Conservation (phyloP, 2,888 invertebrate species). For the Pristionchus mayeri region DNA sequence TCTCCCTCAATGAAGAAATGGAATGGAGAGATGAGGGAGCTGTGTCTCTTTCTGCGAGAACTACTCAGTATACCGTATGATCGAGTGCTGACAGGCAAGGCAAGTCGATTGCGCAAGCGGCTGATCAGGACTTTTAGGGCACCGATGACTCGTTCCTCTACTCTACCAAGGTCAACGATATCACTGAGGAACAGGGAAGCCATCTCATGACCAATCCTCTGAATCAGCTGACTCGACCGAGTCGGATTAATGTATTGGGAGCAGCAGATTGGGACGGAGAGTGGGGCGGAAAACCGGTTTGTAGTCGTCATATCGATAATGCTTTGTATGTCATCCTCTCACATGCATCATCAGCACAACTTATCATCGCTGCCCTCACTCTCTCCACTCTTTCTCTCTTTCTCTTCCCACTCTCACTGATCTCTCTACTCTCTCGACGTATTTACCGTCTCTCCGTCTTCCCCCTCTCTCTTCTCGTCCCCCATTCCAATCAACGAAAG, state of each 20-base stretch:
- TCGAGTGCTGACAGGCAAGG: neutral
- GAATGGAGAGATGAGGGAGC: neutral
- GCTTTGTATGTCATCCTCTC: slow-evolving; percentile 23
- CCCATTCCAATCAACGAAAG: slow-evolving; percentile 39
- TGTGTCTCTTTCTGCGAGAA: slow-evolving; percentile 3
- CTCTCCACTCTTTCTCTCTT: neutral
- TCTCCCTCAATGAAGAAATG: slow-evolving; percentile 20
- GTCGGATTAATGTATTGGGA: slow-evolving; percentile 24
- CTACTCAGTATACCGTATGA: slow-evolving; percentile 34
- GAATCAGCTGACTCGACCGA: neutral
- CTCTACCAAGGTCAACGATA: slow-evolving; percentile 19
- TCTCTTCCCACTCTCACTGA: neutral
- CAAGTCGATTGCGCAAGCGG: slow-evolving; percentile 24
- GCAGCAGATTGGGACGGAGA: slow-evolving; percentile 1
- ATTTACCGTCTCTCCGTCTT: slow-evolving; percentile 21
- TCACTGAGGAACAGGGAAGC: neutral
- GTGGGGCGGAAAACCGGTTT: slow-evolving; percentile 3
- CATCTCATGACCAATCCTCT: neutral
- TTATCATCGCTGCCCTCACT: slow-evolving; percentile 17
- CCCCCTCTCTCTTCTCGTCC: neutral
- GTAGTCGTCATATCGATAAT: slow-evolving; percentile 43
- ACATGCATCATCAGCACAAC: slow-evolving; percentile 27
- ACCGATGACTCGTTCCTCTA: neutral
- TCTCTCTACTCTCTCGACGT: neutral
- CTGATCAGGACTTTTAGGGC: slow-evolving; percentile 1